phyloP scores from a whole-genome alignment of 2,797 vertebrate species.

The Crenuchus spilurus region DNA sequence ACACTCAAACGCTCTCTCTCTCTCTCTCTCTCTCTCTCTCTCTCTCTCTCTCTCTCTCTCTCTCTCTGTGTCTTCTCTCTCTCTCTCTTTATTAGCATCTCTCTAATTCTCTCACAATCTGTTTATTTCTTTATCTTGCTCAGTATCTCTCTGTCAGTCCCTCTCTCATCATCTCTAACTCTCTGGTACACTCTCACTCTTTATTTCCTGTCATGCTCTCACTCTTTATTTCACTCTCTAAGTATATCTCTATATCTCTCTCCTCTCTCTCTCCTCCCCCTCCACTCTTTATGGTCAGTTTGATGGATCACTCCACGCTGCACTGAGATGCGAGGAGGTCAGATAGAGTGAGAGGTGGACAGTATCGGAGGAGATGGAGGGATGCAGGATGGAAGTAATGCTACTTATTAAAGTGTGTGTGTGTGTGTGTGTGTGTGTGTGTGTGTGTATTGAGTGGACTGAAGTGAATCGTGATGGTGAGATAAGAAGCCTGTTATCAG shows the following conservation, averaged over 20 bases:
- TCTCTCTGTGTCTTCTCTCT: slow-evolving; percentile 41
- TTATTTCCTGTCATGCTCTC: slow-evolving; percentile 36
- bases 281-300: slow-evolving; percentile 33
- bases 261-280: slow-evolving; percentile 30
- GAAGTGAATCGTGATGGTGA: background rate
- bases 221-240: background rate
- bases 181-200: slow-evolving; percentile 32
- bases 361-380: slow-evolving; percentile 16
- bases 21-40: slow-evolving; percentile 31
- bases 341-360: background rate
- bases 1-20: slow-evolving; percentile 44
- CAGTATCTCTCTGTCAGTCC: slow-evolving; percentile 40
- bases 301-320: slow-evolving; percentile 32
- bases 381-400: background rate
- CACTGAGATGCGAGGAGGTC: slow-evolving; percentile 4
- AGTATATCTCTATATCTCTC: slow-evolving; percentile 35
- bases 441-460: slow-evolving; percentile 18
- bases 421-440: slow-evolving; percentile 29
- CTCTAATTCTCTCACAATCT: slow-evolving; percentile 30
- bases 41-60: slow-evolving; percentile 14
- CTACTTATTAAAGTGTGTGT: slow-evolving; percentile 23
- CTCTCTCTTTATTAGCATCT: background rate
- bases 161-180: slow-evolving; percentile 23
- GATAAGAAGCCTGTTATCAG: slow-evolving; percentile 46
- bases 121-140: slow-evolving; percentile 14